Conservation (phyloP, 2,888 invertebrate genomes). For the Tachystola acroxantha region DNA sequence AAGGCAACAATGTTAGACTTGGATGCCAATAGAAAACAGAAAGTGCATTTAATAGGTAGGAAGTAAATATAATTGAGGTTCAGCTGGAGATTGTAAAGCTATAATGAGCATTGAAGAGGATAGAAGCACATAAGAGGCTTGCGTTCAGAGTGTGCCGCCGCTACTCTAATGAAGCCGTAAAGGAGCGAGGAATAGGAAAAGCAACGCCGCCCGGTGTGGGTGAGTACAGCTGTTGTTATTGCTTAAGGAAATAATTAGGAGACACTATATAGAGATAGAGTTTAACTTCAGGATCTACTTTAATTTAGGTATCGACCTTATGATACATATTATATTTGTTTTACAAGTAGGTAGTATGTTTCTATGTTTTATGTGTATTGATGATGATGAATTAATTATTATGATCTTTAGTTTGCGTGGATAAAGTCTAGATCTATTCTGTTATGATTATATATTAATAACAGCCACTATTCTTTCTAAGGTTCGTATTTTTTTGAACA, state of each 20-base stretch:
- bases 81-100: conserved; percentile 25
- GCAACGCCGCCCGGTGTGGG: conserved; percentile 46
- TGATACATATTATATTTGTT: too few species aligned
- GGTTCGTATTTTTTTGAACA: too few species aligned
- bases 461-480: too few species aligned
- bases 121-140: conserved; percentile 38
- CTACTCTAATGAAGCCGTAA: conserved; percentile 64
- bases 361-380: too few species aligned
- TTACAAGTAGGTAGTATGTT: too few species aligned
- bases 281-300: too few species aligned
- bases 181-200: conserved; percentile 54
- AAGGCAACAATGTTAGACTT: too few species aligned
- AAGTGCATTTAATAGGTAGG: conserved; percentile 14
- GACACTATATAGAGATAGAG: conserved; percentile 31
- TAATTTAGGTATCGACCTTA: conserved; percentile 16
- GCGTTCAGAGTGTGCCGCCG: conserved; percentile 27
- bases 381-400: too few species aligned
- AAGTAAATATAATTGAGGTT: conserved; percentile 37
- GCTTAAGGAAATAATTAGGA: conserved; percentile 41
- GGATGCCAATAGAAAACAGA: neutral
- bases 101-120: conserved; percentile 30
- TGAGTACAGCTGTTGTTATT: conserved; percentile 55
- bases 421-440: too few species aligned
- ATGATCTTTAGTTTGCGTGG: too few species aligned
- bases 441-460: too few species aligned